Base-by-base conservation (phyloP, 2,113 vertebrate species). In the Campylorhamphus procurvoides region DNA sequence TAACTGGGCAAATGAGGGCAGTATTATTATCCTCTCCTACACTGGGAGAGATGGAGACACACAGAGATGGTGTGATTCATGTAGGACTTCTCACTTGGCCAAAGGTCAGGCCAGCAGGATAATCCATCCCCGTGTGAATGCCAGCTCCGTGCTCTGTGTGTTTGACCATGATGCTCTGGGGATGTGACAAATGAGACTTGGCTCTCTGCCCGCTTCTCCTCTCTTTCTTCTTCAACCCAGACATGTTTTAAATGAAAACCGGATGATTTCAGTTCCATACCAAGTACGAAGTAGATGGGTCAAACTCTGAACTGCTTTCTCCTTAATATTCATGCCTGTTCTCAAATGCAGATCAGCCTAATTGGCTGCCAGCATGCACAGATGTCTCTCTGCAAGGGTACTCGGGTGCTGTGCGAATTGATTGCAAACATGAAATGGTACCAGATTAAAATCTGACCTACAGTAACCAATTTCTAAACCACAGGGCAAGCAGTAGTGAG, bases 321-420 rank as follows among this genome's bases (percentile, higher is more conserved):
- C 56, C 56, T 94, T 84, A 75, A 76, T 95, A 92, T 78, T 66
- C 49, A 9, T 68, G 52, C 40, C 71, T 78, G 35, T 84, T 90
- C 5, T 1, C 83, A 82, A 84, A 82, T 80, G 82, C 68, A 86
- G 79, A 96, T 93, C 82, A 86, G 68, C 73, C 88, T 96, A 80
- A 95, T 75, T 96, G 92, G 27, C 85, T 96, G 72, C 52, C 88
- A 87, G 85, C 16, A 0, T 56, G 88, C 90, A 86, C 90, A 92
- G 94, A 84, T 93, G 88, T 74, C 85, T 85, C 87, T 89, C 88
- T 52, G 64, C 69, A 84, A 81, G 79, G 60, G 47, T 44, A 64
- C 56, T 55, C 2, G 33, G 83, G 90, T 86, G 56, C 68, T 6
- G 1, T 60, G 68, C 27, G 68, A 52, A 89, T 84, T 96, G 88